Percentiles rank a stretch among this genome's conserved stretches.
These are phyloP conservation scores for Thymelicus acteon DNA, from an alignment of 2,888 invertebrate species.

Conservation along the genomic window DNA sequence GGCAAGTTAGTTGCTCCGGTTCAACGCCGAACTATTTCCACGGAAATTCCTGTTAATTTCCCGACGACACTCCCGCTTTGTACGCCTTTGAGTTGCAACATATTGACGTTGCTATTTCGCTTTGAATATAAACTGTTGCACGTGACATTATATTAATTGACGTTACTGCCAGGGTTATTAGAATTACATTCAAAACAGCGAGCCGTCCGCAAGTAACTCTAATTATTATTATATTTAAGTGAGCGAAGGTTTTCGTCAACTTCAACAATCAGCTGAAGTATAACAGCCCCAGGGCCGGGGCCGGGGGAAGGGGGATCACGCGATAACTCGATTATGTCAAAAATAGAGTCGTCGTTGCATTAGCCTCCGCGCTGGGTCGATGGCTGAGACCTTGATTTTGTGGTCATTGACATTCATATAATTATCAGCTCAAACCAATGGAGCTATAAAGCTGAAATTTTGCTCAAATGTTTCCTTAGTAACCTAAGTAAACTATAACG, in stretches of 20 bases:
- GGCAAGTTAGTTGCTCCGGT: background rate
- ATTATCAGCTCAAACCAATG: background rate
- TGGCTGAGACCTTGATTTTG: constrained; percentile 7
- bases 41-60: background rate
- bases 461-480: no score
- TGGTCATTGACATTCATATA: background rate
- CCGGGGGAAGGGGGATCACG: constrained; percentile 5
- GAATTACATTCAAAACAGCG: background rate
- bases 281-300: constrained; percentile 14
- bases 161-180: background rate
- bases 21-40: background rate
- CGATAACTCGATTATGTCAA: constrained; percentile 25
- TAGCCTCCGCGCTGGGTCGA: background rate
- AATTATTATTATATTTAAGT: constrained; percentile 19
- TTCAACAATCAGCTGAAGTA: constrained; percentile 24
- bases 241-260: constrained; percentile 6
- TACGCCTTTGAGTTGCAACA: background rate
- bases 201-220: background rate
- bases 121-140: background rate
- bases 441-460: no score
- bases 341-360: constrained; percentile 18
- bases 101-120: background rate
- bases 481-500: no score
- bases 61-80: background rate
- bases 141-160: background rate